Evolutionary conservation across 2,888 invertebrate genomes (phyloP), one percentile per base, ranked within the genome.

Genomic region (Drosophila macrothrix): DNA sequence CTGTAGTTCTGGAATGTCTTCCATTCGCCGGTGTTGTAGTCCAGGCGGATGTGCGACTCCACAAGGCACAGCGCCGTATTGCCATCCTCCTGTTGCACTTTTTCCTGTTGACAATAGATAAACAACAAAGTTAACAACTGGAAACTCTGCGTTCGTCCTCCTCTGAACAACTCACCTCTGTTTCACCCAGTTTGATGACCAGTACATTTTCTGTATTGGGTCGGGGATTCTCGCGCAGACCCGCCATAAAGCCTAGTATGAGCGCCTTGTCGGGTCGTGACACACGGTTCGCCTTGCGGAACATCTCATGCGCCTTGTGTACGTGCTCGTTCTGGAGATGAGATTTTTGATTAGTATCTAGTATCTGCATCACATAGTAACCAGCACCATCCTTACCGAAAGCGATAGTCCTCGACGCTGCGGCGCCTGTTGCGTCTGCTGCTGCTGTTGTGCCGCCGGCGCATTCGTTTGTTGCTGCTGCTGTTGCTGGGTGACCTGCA

Each of bases 11-110:
- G 98, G 87, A 99, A 96, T 87, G 96, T 94, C 92, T 98, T 98
- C 99, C 99, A 99, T 92, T 99, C 98, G 35, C 99, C 99, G 63
- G 98, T 98, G 92, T 97, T 97, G 94, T 99, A 99, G 94, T 99
- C 99, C 97, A 99, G 98, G 93, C 99, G 98, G 95, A 99, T 99
- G 94, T 98, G 98, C 78, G 98, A 98, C 93, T 99, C 99, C 0
- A 94, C 93, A 69, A 92, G 85, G 78, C 93, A 93, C 55, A 92
- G 81, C 28, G 95, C 94, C 88, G 96, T 96, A 0, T 96, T 96
- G 78, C 97, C 97, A 93, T 98, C 98, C 0, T 96, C 94, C 91
- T 98, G 98, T 16, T 96, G 94, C 0, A 98, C 96, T 84, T 96
- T 96, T 93, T 99, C 99, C 88, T 95, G 41, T 49, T 35, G 4